A percentile compares a stretch with the other conserved stretches of the same genome.
Evolutionary conservation across 2,888 invertebrate species (phyloP).

Genomic region (Bimastos eiseni): DNA sequence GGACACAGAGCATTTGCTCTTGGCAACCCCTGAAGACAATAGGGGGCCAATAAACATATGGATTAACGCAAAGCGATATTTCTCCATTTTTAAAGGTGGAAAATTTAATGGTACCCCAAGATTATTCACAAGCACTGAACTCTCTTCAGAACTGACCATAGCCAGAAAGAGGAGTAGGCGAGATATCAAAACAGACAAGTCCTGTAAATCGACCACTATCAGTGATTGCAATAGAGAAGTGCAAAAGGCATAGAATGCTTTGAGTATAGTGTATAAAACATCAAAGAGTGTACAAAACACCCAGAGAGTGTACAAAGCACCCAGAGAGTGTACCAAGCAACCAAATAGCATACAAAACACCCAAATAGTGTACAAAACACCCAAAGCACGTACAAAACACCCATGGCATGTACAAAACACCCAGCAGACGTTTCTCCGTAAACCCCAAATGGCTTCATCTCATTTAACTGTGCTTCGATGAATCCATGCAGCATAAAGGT

Average conservation of each 20-base stretch:
- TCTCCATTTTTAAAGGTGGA: background rate
- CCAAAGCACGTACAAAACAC: background rate
- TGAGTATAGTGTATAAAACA: too few species aligned
- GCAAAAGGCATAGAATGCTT: background rate
- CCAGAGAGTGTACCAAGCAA: background rate
- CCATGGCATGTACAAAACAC: background rate
- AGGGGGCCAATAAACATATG: background rate
- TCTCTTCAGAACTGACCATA: background rate
- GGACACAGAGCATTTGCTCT: background rate
- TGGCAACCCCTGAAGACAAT: background rate
- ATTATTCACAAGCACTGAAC: background rate
- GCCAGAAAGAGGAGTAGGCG: background rate
- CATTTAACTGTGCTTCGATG: background rate
- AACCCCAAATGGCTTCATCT: background rate
- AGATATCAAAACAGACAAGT: background rate
- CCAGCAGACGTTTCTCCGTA: background rate
- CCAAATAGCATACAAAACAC: background rate
- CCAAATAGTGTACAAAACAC: too few species aligned
- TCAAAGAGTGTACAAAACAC: background rate
- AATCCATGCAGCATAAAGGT: background rate
- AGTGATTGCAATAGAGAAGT: background rate
- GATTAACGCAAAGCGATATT: background rate
- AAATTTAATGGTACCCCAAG: background rate
- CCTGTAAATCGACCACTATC: background rate
- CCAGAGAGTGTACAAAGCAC: background rate